Percentiles rank a stretch among this genome's conserved stretches.
Conservation (phyloP, 2,113 vertebrate genomes). For the Todiramphus saurophagus region DNA sequence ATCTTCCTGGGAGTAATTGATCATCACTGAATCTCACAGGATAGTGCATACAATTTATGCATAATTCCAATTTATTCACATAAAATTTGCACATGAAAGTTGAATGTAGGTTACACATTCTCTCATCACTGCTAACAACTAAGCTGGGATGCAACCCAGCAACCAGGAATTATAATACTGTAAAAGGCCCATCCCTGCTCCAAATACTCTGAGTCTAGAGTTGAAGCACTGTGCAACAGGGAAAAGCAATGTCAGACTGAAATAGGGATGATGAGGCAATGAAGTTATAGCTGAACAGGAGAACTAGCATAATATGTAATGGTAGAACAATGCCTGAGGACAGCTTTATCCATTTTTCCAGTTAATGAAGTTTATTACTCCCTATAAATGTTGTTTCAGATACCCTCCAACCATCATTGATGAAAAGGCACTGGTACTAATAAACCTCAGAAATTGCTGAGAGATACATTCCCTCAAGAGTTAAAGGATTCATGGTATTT, state of each 20-base stretch:
- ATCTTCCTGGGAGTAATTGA: not conserved
- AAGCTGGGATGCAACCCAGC: not conserved
- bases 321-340: not conserved
- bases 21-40: not conserved
- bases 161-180: not conserved
- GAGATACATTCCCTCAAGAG: not conserved
- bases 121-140: not conserved
- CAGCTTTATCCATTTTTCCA: not conserved
- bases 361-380: not conserved
- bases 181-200: not conserved
- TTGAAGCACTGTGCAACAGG: not conserved
- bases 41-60: not conserved
- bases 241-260: not conserved
- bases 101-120: not conserved
- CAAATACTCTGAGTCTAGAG: not conserved
- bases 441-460: not conserved
- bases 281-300: not conserved
- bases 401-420: not conserved
- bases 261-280: not conserved
- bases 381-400: not conserved
- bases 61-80: not conserved
- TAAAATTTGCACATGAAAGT: not conserved
- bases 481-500: not conserved
- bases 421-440: not conserved
- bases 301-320: not conserved